phyloP scores from a whole-genome alignment of 1,140 invertebrate genomes.

The Drosophila sproati region DNA sequence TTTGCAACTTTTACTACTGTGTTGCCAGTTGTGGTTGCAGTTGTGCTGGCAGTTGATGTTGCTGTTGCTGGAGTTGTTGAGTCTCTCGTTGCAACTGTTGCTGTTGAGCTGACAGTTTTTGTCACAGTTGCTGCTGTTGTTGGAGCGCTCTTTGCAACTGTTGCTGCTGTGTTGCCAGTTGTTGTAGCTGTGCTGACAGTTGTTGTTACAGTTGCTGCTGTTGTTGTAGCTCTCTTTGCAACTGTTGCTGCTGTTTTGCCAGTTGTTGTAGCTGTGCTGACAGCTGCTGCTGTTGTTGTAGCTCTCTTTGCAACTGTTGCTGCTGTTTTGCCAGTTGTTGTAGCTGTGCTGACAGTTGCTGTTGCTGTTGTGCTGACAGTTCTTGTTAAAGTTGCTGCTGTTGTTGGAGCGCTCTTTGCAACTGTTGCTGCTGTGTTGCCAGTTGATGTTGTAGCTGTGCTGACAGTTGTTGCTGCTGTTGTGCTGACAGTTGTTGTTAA shows the following conservation, averaged over 20 bases:
- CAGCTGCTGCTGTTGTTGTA: no score
- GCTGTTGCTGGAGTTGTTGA: neutral
- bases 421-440: neutral
- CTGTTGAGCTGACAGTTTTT: neutral
- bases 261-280: neutral
- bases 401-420: neutral
- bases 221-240: no score
- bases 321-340: neutral
- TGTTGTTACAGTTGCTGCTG: neutral
- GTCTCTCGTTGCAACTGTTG: no score
- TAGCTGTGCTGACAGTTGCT: no score
- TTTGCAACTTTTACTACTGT: neutral
- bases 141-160: neutral
- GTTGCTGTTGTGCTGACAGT: no score
- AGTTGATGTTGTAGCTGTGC: neutral
- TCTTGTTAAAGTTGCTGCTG: neutral
- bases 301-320: neutral
- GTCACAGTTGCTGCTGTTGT: neutral
- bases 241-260: neutral
- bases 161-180: neutral
- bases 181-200: neutral
- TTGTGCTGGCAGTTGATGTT: neutral
- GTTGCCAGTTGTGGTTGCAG: neutral
- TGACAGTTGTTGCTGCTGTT: neutral
- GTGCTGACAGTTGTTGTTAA: neutral